Conservation (phyloP, 2,113 vertebrate genomes). For the Lepus americanus region DNA sequence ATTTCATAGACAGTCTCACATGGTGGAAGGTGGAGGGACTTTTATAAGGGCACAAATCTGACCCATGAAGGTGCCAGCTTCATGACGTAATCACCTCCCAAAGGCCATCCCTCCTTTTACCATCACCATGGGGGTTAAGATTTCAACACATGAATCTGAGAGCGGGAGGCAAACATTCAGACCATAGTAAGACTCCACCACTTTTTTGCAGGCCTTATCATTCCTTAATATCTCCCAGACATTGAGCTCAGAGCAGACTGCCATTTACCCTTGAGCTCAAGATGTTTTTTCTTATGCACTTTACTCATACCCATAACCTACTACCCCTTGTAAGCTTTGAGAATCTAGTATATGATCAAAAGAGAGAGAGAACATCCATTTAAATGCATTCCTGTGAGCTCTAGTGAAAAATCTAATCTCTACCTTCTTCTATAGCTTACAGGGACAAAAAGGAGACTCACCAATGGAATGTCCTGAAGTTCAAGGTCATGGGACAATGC, state of each 20-base stretch:
- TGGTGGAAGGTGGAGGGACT: background rate
- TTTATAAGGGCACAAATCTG: background rate
- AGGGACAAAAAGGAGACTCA: background rate
- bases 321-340: background rate
- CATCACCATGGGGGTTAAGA: background rate
- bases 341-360: background rate
- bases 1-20: background rate
- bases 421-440: conserved; percentile 50
- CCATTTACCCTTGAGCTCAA: conserved; percentile 9
- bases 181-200: background rate
- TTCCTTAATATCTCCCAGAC: background rate
- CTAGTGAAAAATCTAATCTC: background rate
- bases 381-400: background rate
- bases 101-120: background rate
- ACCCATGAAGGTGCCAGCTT: background rate
- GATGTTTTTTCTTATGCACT: background rate
- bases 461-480: background rate
- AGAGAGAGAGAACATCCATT: background rate
- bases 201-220: background rate
- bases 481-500: background rate
- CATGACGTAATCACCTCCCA: background rate
- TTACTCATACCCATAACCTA: background rate
- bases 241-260: background rate
- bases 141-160: background rate
- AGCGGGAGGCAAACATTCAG: background rate